Percentiles rank a stretch among this genome's conserved stretches.
Conservation (phyloP, 1,140 invertebrate genomes). For the Coptotermes formosanus region DNA sequence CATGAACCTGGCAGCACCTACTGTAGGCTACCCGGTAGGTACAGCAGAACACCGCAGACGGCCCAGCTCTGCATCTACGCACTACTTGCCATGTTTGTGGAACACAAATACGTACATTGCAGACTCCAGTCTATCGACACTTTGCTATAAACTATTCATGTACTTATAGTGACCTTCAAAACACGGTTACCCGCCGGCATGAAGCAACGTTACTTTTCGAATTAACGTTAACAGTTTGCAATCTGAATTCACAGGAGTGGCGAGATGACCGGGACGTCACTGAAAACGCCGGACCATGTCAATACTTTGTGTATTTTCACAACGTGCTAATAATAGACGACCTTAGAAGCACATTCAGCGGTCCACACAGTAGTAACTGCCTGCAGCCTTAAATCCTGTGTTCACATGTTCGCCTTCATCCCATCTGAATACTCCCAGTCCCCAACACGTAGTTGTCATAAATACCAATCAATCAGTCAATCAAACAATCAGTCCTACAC, state of each 20-base stretch:
- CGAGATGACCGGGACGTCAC: background rate
- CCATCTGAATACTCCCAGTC: too few relatives aligned
- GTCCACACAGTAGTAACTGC: background rate
- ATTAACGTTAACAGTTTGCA: background rate
- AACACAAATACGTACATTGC: too few relatives aligned
- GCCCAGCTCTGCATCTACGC: too few relatives aligned
- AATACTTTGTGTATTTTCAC: slow-evolving; percentile 12
- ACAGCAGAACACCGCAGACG: too few relatives aligned
- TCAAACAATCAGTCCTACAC: too few relatives aligned
- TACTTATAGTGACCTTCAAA: background rate
- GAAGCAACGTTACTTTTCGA: background rate
- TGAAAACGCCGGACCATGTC: background rate
- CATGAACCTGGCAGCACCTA: too few relatives aligned
- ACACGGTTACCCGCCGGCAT: background rate
- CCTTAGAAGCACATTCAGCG: background rate
- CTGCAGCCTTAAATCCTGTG: background rate
- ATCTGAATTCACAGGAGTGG: background rate
- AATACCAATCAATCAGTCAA: too few relatives aligned
- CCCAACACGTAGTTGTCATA: too few relatives aligned
- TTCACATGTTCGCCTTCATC: too few relatives aligned
- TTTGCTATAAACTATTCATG: background rate
- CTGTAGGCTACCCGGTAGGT: too few relatives aligned
- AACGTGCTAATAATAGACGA: slow-evolving; percentile 7
- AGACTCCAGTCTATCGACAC: background rate
- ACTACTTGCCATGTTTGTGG: too few relatives aligned